Percentiles rank a stretch among this genome's conserved stretches.
These are phyloP conservation scores for Cephalopholis sonnerati DNA, from an alignment of 2,113 vertebrate genomes.

Conservation along the genomic window DNA sequence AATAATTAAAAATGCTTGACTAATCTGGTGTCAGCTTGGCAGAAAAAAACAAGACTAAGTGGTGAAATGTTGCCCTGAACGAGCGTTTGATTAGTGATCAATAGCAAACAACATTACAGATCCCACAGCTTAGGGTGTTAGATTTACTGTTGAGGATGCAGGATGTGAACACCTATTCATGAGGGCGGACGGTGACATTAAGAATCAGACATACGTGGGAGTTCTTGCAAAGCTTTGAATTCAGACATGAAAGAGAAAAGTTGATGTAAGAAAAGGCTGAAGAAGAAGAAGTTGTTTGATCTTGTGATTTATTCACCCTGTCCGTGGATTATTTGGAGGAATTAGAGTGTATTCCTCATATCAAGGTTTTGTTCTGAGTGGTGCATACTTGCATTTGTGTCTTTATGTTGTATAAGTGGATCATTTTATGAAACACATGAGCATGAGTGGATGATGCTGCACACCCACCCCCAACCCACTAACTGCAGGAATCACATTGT, in stretches of 20 bases:
- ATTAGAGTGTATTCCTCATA: slow-evolving; percentile 36
- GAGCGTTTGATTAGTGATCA: slow-evolving; percentile 35
- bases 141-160: slow-evolving; percentile 42
- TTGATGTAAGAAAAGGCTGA: slow-evolving; percentile 60
- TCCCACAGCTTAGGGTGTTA: slow-evolving; percentile 18
- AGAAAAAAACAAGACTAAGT: neutral
- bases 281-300: slow-evolving; percentile 56
- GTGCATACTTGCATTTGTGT: slow-evolving; percentile 10
- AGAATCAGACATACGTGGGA: slow-evolving; percentile 70
- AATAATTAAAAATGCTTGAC: slow-evolving; percentile 15
- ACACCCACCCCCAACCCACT: neutral
- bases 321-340: slow-evolving; percentile 52
- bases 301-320: slow-evolving; percentile 57
- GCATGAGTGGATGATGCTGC: neutral
- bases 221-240: slow-evolving; percentile 75
- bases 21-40: neutral
- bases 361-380: slow-evolving; percentile 37
- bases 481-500: slow-evolving; percentile 34
- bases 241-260: slow-evolving; percentile 75
- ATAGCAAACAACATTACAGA: slow-evolving; percentile 14
- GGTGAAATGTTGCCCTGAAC: slow-evolving; percentile 3
- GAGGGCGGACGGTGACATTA: slow-evolving; percentile 58
- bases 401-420: slow-evolving; percentile 25
- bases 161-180: slow-evolving; percentile 55
- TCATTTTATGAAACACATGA: slow-evolving; percentile 28